Conservation (phyloP, 2,888 invertebrate species). For the Trichopria drosophilae region DNA sequence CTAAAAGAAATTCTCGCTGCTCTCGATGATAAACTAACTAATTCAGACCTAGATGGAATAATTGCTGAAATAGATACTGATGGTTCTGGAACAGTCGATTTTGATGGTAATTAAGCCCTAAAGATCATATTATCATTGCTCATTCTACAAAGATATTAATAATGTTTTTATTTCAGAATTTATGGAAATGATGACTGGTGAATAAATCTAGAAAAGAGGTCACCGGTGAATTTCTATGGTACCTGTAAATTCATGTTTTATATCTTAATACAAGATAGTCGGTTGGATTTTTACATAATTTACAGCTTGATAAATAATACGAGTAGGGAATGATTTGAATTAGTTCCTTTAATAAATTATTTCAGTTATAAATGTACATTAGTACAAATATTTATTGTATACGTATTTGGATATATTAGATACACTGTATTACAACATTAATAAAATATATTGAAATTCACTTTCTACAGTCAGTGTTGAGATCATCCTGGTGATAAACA, state of each 20-base stretch:
- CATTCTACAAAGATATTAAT: constrained; percentile 1
- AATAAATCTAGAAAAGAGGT: constrained; percentile 62
- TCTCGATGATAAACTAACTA: constrained; percentile 89
- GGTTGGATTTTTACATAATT: too few species aligned
- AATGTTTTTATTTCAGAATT: constrained; percentile 68
- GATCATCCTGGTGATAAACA: constrained; percentile 61
- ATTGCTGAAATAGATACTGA: constrained; percentile 98
- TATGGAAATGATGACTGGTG: constrained; percentile 95
- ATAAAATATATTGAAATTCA: too few species aligned
- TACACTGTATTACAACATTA: too few species aligned
- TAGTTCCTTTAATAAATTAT: too few species aligned
- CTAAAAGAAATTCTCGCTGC: constrained; percentile 92
- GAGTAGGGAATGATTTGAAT: too few species aligned
- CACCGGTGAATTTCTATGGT: too few species aligned
- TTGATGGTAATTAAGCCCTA: constrained; percentile 75
- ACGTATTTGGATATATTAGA: too few species aligned
- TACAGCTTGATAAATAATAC: too few species aligned
- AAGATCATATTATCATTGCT: neutral
- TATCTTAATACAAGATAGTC: too few species aligned
- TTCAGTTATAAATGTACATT: too few species aligned
- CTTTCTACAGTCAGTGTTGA: constrained; percentile 22
- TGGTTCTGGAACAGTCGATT: constrained; percentile 97
- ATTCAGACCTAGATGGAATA: constrained; percentile 92
- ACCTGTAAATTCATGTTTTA: too few species aligned
- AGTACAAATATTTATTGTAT: too few species aligned